Evolutionary conservation across 2,113 vertebrate species (phyloP), one percentile per base, ranked within the genome.

Genomic region (Platysternon megacephalum): DNA sequence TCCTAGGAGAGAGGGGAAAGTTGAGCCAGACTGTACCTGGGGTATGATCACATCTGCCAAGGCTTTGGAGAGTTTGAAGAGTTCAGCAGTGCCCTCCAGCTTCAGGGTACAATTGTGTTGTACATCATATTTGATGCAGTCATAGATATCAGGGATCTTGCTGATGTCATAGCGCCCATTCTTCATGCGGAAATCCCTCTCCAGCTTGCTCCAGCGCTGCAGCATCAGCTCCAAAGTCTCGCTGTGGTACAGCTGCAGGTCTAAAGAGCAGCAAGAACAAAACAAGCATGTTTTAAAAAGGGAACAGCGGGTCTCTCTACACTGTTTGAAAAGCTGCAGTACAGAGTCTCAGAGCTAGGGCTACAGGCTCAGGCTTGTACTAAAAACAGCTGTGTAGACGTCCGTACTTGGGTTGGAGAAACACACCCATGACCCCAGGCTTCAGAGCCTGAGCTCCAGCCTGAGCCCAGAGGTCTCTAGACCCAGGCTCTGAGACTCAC

Each of bases 71-170:
- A 99, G 98, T 53, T 97, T 98, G 89, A 99, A 99, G 82, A 99
- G 98, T 55, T 99, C 99, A 72, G 99, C 97, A 10, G 99, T 99
- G 98, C 99, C 99, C 97, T 99, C 98, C 92, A 99, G 98, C 44
- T 98, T 99, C 92, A 99, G 98, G 0, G 98, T 97, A 10, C 98
- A 97, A 91, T 99, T 99, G 98, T 99, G 99, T 95, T 99, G 99
- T 2, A 99, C 99, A 8, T 99, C 99, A 5, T 99, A 99, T 94
- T 99, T 99, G 96, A 99, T 99, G 72, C 99, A 99, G 98, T 99
- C 99, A 1, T 99, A 99, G 93, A 99, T 99, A 89, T 99, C 99
- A 0, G 99, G 99, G 90, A 99, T 99, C 97, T 99, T 99, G 97
- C 99, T 99, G 98, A 99, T 99, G 97, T 99, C 99, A 1, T 99